phyloP scores from a whole-genome alignment of 1,140 invertebrate species.

The Rhizoglyphus robini region DNA sequence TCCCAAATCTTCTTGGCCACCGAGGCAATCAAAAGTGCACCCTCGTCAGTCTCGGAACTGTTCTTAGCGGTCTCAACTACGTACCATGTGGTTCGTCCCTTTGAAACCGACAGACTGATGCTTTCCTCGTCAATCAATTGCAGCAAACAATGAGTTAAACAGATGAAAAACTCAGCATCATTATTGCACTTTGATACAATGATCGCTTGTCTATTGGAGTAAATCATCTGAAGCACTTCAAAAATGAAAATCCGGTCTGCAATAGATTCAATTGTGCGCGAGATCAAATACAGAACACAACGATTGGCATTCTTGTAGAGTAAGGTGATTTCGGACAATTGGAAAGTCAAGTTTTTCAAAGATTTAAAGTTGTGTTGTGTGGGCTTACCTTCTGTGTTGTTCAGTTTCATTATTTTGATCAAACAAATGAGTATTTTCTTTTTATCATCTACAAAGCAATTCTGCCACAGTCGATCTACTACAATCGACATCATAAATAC shows the following conservation, averaged over 20 bases:
- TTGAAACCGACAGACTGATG: constrained; percentile 9
- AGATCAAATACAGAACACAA: constrained; percentile 80
- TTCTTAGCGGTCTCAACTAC: not conserved
- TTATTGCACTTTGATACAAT: constrained; percentile 80
- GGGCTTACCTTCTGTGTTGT: not conserved
- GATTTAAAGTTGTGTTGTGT: not conserved
- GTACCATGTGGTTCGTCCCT: constrained; percentile 1
- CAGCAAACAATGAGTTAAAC: constrained; percentile 84
- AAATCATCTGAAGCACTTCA: constrained; percentile 82
- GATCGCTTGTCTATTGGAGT: constrained; percentile 61
- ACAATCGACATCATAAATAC: constrained; percentile 1
- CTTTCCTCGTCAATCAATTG: constrained; percentile 53
- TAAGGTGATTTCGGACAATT: constrained; percentile 13
- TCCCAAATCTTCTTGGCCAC: constrained; percentile 91
- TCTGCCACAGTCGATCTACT: constrained; percentile 22
- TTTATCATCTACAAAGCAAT: constrained; percentile 14
- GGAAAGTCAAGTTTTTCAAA: not conserved
- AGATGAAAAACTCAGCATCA: constrained; percentile 75
- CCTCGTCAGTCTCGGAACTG: constrained; percentile 51
- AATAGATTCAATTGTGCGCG: constrained; percentile 65
- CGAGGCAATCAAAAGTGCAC: constrained; percentile 59
- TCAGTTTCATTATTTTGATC: not conserved
- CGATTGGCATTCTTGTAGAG: constrained; percentile 85
- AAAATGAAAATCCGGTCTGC: constrained; percentile 75
- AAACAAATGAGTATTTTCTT: constrained; percentile 17